Evolutionary conservation across 2,797 vertebrate species (phyloP), one percentile per base, ranked within the genome.

Genomic region (Ctenopoma kingsleyae): DNA sequence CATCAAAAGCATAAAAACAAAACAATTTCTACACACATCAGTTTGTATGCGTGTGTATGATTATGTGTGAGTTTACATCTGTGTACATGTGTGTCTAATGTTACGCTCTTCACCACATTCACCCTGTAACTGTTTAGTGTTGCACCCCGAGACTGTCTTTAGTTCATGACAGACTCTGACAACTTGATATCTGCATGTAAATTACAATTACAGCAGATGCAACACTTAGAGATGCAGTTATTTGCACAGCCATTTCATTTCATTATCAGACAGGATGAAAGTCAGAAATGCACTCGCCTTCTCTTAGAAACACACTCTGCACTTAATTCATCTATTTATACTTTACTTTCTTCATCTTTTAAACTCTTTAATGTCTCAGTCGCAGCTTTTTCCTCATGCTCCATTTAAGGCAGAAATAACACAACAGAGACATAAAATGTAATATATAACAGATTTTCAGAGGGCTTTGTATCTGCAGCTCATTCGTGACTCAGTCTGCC

Each of bases 191-290:
- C 30, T 56, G 17, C 44, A 30, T 58, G 56, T 73, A 63, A 69
- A 78, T 59, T 69, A 6, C 63, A 63, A 76, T 73, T 76, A 62
- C 38, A 40, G 38, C 38, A 40, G 36, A 73, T 50, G 30, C 5
- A 30, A 27, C 41, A 65, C 35, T 5, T 73, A 54, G 30, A 60
- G 48, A 47, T 64, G 49, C 43, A 60, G 55, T 72, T 72, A 74
- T 52, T 51, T 65, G 40, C 67, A 74, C 62, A 67, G 63, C 32
- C 43, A 20, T 49, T 40, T 72, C 12, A 47, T 67, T 63, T 71
- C 19, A 66, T 73, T 59, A 66, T 44, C 50, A 50, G 17, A 70
- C 17, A 9, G n/a, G n/a, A n/a, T n/a, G n/a, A n/a, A n/a, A n/a
- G 25, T 17, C 15, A 51, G 25, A 51, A 27, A 27, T 30, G 16